Evolutionary conservation across 2,888 invertebrate genomes (phyloP), one percentile per base, ranked within the genome.

Genomic region (Oxystoma pomonae): DNA sequence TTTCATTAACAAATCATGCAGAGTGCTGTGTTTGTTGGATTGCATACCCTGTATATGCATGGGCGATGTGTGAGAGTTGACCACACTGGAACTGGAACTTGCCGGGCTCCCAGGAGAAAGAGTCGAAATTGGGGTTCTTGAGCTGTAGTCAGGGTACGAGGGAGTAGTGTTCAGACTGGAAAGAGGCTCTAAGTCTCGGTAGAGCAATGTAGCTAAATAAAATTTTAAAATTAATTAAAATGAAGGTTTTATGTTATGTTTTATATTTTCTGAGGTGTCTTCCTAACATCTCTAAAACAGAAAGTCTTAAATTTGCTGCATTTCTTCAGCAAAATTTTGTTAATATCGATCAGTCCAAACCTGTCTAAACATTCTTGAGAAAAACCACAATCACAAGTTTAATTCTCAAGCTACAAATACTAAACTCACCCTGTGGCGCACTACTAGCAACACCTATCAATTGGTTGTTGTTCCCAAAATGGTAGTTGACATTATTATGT

Each of bases 51-150:
- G 72, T 16, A 76, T 68, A 58, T 81, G 81, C 57, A 78, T 72
- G 1, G 82, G 80, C 20, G 83, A 82, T 12, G 84, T 82, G 55
- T 83, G 80, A 16, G 84, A 82, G 60, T 79, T 77, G 17, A 81
- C 71, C 56, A 84, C 70, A 16, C 84, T 83, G n/a, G 86, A 85
- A 70, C 78, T 83, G 19, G 87, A 87, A 71, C 86, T 86, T n/a
- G 85, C 86, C 70, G 87, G 87, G 77, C 89, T 89, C 58, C 85
- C 83, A 18, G 89, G 89, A 9, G 89, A 88, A 76, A 89, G 86
- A 20, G 87, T 84, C 58, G 80, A 77, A 63, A 76, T 70, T 19
- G 77, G 76, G 1, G 72, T 75, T 69, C 63, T 63, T 2, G 67
- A 63, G 56, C 61, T 65, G n/a, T 59, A 19, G 17, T 67, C 67